Conservation (phyloP, 92 coral and sea anemone genomes). For the Epizoanthus ramosus region DNA sequence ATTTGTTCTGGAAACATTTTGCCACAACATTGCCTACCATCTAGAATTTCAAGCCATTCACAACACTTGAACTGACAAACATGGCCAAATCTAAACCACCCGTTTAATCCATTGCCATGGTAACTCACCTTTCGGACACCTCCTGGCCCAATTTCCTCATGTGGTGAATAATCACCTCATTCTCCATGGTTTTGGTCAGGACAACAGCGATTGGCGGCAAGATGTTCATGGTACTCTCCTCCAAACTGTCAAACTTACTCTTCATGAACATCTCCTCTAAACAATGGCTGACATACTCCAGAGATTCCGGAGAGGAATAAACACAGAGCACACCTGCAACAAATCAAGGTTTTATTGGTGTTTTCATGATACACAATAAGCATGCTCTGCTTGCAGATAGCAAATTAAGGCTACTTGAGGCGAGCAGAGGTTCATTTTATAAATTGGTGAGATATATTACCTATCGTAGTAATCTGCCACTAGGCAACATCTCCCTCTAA, state of each 20-base stretch:
- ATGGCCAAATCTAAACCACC: not conserved
- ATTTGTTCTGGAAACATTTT: too few relatives aligned
- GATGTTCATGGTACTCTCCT: slow-evolving; percentile 71
- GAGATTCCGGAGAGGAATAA: slow-evolving; percentile 78
- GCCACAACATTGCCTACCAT: too few relatives aligned
- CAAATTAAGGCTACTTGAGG: too few relatives aligned
- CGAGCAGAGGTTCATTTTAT: too few relatives aligned
- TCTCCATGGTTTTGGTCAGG: slow-evolving; percentile 84
- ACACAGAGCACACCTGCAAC: slow-evolving; percentile 88
- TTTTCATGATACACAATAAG: too few relatives aligned
- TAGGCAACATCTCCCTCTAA: too few relatives aligned
- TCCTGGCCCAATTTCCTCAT: slow-evolving; percentile 84
- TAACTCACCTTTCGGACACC: slow-evolving; percentile 76
- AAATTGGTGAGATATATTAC: too few relatives aligned
- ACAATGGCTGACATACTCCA: slow-evolving; percentile 74
- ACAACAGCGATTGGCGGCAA: slow-evolving; percentile 70
- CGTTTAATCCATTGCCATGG: not conserved
- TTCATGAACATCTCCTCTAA: slow-evolving; percentile 71
- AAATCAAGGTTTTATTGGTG: too few relatives aligned
- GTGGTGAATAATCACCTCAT: slow-evolving; percentile 74
- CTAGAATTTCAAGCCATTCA: not conserved
- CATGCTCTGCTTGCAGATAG: too few relatives aligned
- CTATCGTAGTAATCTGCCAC: too few relatives aligned
- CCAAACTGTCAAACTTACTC: slow-evolving; percentile 77
- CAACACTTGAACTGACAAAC: not conserved